Evolutionary conservation across 2,888 invertebrate species (phyloP).

Genomic region (Drosophila fungiperda): DNA sequence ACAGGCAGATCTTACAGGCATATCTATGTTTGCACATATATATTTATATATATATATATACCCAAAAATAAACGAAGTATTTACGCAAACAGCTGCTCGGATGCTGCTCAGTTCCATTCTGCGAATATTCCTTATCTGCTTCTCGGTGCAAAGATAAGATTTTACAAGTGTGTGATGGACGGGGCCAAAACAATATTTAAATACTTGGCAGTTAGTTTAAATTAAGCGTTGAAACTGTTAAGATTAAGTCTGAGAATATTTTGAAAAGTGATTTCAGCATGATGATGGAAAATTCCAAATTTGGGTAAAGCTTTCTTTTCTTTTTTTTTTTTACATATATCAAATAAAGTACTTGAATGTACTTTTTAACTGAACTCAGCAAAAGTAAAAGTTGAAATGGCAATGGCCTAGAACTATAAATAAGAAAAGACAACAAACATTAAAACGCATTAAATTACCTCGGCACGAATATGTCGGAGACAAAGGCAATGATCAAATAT

Average conservation of each 20-base stretch:
- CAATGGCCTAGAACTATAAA: conserved; percentile 63
- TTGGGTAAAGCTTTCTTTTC: conserved; percentile 33
- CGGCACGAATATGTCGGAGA: conserved; percentile 18
- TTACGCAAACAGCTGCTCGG: conserved; percentile 58
- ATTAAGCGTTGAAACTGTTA: conserved; percentile 25
- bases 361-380: conserved; percentile 6
- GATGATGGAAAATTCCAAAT: conserved; percentile 10
- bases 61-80: conserved; percentile 73
- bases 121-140: conserved; percentile 44
- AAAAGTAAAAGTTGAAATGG: conserved; percentile 68
- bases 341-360: neutral
- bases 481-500: conserved; percentile 12
- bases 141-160: conserved; percentile 42
- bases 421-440: conserved; percentile 1
- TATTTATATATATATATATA: neutral
- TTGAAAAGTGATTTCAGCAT: conserved; percentile 2
- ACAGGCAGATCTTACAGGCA: conserved; percentile 12
- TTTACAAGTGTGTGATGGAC: conserved; percentile 7
- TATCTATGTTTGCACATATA: conserved; percentile 44
- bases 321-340: no score
- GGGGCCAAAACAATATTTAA: conserved; percentile 21
- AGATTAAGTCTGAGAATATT: conserved; percentile 11
- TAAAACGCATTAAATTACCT: conserved; percentile 61
- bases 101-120: conserved; percentile 1
- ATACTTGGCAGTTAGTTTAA: conserved; percentile 42